phyloP scores from a whole-genome alignment of 2,797 vertebrate species.

The Mus minutoides region DNA sequence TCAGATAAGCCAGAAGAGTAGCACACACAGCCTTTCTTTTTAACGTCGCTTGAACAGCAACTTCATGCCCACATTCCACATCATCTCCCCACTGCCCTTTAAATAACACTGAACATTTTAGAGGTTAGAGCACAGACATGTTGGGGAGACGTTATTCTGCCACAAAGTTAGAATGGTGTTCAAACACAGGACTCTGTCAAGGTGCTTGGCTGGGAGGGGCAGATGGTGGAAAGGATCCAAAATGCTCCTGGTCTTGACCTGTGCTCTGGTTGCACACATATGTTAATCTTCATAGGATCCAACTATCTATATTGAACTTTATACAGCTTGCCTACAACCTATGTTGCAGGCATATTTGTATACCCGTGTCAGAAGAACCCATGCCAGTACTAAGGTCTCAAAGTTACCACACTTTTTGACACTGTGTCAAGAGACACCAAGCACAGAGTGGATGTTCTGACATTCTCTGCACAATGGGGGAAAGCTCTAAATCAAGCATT shows the following conservation, averaged over 20 bases:
- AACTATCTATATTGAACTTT: too few species aligned
- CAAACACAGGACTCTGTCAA: accelerated
- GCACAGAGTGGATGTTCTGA: not conserved
- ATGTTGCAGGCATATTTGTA: not conserved
- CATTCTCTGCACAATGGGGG: not conserved
- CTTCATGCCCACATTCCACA: accelerated
- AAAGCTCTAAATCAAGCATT: not conserved
- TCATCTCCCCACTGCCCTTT: not conserved
- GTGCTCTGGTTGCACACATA: not conserved
- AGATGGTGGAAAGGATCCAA: not conserved
- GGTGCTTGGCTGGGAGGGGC: not conserved
- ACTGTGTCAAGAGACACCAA: not conserved
- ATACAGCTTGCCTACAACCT: not conserved
- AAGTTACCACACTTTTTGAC: not conserved
- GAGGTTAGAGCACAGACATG: too few species aligned
- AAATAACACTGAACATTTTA: not conserved
- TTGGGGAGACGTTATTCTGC: not conserved
- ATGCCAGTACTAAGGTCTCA: not conserved
- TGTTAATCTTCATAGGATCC: too few species aligned
- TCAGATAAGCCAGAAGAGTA: not conserved
- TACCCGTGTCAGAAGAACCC: not conserved
- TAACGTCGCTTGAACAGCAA: not conserved
- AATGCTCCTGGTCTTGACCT: not conserved
- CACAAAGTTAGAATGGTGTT: not conserved
- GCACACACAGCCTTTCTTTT: too few species aligned